Percentiles rank a stretch among this genome's conserved stretches.
Conservation (phyloP, 2,888 invertebrate species). For the Pycnomerus fuliginosus region DNA sequence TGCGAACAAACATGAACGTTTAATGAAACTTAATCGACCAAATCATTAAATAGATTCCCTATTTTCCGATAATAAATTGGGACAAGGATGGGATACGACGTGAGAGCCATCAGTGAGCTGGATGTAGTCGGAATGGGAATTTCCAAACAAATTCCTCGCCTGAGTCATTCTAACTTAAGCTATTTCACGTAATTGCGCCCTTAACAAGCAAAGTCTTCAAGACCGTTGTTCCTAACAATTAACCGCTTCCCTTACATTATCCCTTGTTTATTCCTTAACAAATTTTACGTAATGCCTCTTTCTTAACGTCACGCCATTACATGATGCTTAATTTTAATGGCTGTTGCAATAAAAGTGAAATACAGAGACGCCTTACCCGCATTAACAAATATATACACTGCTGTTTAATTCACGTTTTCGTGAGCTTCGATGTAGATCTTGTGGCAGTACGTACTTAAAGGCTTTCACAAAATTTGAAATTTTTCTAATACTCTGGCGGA, state of each 20-base stretch:
- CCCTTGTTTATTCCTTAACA: slow-evolving; percentile 31
- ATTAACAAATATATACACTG: too few species aligned
- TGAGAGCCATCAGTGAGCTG: too few species aligned
- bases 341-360: slow-evolving; percentile 1
- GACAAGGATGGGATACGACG: too few species aligned
- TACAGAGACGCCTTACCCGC: too few species aligned
- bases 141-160: slow-evolving; percentile 7
- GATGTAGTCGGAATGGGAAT: too few species aligned
- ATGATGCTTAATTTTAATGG: slow-evolving; percentile 32
- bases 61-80: too few species aligned
- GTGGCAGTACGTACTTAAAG: too few species aligned
- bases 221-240: slow-evolving; percentile 25
- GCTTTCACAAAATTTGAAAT: too few species aligned
- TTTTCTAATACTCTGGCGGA: too few species aligned
- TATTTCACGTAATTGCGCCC: slow-evolving; percentile 20
- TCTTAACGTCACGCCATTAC: slow-evolving; percentile 33
- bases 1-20: neutral
- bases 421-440: too few species aligned
- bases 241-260: slow-evolving; percentile 29
- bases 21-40: neutral
- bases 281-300: slow-evolving; percentile 32
- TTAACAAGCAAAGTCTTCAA: slow-evolving; percentile 12
- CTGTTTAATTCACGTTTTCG: too few species aligned
- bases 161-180: slow-evolving; percentile 21
- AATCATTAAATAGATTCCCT: too few species aligned